Evolutionary conservation across 2,888 invertebrate genomes (phyloP).

Genomic region (Himalopsyche anomala): DNA sequence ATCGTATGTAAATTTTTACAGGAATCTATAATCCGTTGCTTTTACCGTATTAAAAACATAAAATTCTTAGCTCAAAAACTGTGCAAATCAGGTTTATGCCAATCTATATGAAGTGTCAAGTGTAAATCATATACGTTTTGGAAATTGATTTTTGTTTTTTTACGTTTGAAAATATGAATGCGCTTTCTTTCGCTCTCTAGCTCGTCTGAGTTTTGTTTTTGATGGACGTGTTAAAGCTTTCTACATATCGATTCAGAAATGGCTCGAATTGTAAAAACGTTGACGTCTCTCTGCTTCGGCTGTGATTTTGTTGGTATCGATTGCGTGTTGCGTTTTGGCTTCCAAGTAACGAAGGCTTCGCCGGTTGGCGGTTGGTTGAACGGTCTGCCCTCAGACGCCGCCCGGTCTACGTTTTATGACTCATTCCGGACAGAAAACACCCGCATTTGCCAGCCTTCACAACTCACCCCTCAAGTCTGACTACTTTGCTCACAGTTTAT

Average conservation of each 20-base stretch:
- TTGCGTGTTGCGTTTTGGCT: constrained; percentile 35
- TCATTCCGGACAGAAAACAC: constrained; percentile 55
- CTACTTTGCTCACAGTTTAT: constrained; percentile 31
- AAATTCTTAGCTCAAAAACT: no score
- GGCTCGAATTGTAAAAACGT: constrained; percentile 20
- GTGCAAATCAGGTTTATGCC: no score
- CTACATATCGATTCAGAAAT: not conserved
- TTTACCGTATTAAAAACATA: no score
- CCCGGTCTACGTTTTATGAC: constrained; percentile 61
- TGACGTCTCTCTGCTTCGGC: constrained; percentile 36
- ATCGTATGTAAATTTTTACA: no score
- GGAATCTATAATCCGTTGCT: no score
- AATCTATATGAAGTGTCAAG: no score
- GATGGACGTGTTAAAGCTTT: constrained; percentile 1
- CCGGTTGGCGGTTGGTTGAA: constrained; percentile 39
- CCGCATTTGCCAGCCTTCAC: constrained; percentile 34
- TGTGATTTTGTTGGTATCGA: constrained; percentile 40
- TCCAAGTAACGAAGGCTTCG: constrained; percentile 17
- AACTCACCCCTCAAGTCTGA: constrained; percentile 38
- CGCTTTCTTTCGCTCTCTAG: no score
- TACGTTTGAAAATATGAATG: no score
- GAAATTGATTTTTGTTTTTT: no score
- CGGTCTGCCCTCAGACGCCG: constrained; percentile 55
- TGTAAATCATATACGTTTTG: no score
- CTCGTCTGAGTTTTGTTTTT: not conserved